A percentile compares a stretch with the other conserved stretches of the same genome.
phyloP scores from a whole-genome alignment of 1,140 invertebrate species.

The Heliconius congener region DNA sequence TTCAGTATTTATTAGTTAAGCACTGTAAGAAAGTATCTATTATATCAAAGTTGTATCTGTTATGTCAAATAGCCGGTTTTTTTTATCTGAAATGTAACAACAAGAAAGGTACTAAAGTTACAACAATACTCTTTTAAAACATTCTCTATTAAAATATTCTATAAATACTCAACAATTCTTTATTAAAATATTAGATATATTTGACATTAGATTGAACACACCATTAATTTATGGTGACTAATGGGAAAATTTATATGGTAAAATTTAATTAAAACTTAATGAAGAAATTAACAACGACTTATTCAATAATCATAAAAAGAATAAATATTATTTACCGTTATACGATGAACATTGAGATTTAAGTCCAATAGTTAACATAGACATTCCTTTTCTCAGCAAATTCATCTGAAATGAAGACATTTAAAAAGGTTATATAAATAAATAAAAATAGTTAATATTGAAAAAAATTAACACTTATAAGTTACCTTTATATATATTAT shows the following conservation, averaged over 20 bases:
- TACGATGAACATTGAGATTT: constrained; percentile 51
- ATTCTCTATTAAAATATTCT: too few species aligned
- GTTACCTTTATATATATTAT: not conserved
- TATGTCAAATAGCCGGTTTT: too few species aligned
- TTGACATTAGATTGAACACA: too few species aligned
- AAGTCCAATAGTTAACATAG: constrained; percentile 55
- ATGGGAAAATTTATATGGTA: not conserved
- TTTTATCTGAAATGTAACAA: too few species aligned
- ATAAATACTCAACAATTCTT: too few species aligned
- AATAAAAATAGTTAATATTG: not conserved
- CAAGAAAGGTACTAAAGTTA: too few species aligned
- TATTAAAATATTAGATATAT: too few species aligned
- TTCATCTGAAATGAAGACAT: constrained; percentile 62
- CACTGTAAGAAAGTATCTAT: too few species aligned
- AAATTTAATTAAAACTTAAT: not conserved
- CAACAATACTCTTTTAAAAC: too few species aligned
- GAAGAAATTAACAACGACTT: not conserved
- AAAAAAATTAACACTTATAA: not conserved
- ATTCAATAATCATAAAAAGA: not conserved
- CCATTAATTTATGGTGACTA: too few species aligned
- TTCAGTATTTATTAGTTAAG: too few species aligned
- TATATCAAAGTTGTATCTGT: too few species aligned
- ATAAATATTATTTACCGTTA: constrained; percentile 45
- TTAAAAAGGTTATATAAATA: constrained; percentile 21
- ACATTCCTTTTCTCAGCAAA: constrained; percentile 62